These are phyloP conservation scores for Ptilonorhynchus violaceus DNA, from an alignment of 2,113 vertebrate genomes.

Conservation along the genomic window DNA sequence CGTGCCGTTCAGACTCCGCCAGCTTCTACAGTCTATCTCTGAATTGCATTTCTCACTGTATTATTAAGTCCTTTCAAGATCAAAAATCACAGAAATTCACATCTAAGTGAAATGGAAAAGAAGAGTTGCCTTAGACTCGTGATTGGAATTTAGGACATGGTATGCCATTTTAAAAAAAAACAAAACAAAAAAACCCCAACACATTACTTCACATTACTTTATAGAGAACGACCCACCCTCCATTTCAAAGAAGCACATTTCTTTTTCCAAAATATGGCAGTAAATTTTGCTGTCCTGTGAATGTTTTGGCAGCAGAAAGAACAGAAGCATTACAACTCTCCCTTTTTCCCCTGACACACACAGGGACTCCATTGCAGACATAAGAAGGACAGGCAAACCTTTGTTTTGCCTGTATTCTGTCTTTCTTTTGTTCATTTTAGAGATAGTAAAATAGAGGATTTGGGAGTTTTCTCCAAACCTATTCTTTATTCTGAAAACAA, in stretches of 20 bases:
- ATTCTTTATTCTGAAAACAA: not conserved
- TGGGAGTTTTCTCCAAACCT: not conserved
- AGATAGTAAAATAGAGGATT: not conserved
- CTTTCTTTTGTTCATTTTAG: not conserved
- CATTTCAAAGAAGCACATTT: not conserved
- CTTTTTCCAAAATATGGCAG: not conserved
- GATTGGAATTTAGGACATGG: not conserved
- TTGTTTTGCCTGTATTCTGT: rapidly evolving
- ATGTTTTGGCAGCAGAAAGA: not conserved
- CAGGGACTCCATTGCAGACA: not conserved
- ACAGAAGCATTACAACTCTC: not conserved
- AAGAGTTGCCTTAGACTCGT: not conserved
- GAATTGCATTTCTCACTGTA: not conserved
- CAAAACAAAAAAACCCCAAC: not conserved
- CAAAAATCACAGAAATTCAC: not conserved
- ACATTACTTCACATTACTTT: not conserved
- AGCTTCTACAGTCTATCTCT: not conserved
- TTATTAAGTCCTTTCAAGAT: not conserved
- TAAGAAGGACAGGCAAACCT: not conserved
- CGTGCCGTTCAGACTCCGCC: not conserved
- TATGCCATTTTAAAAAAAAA: not conserved
- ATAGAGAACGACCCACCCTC: not conserved
- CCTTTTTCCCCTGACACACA: not conserved
- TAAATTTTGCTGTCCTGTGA: not conserved
- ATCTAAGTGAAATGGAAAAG: not conserved